These are phyloP conservation scores for Sussaba pulchella DNA, from an alignment of 2,888 invertebrate species.

Conservation along the genomic window DNA sequence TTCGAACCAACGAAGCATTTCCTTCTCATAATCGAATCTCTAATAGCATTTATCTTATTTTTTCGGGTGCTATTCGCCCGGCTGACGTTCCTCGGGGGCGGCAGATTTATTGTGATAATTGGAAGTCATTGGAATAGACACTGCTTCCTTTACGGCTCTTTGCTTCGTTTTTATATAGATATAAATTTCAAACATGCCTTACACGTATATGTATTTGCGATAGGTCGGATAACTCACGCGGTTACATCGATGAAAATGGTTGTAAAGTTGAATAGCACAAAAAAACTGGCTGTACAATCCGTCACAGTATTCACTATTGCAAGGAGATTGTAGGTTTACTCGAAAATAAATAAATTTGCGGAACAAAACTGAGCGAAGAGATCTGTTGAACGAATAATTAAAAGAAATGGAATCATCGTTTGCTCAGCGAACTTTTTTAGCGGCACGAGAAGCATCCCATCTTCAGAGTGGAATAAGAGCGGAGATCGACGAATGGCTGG, in stretches of 20 bases:
- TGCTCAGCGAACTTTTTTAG: not conserved
- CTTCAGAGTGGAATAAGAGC: slow-evolving; percentile 17
- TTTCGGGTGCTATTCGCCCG: not conserved
- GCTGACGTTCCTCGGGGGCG: not conserved
- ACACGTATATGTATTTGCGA: slow-evolving; percentile 24
- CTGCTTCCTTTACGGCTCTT: slow-evolving; percentile 13
- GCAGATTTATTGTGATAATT: slow-evolving; percentile 5
- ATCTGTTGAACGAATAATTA: slow-evolving; percentile 9
- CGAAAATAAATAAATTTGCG: slow-evolving; percentile 23
- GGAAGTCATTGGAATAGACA: not conserved
- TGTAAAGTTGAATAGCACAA: slow-evolving; percentile 16
- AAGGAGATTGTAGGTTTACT: slow-evolving; percentile 1
- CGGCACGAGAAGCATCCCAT: slow-evolving; percentile 9
- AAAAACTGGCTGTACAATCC: slow-evolving; percentile 9
- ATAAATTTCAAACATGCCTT: slow-evolving; percentile 30
- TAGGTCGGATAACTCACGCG: slow-evolving; percentile 10
- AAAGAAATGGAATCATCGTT: not conserved
- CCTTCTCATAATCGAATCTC: not conserved
- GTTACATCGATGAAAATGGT: slow-evolving; percentile 30
- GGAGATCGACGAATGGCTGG: slow-evolving; percentile 9
- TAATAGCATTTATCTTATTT: not conserved
- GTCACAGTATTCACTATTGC: slow-evolving; percentile 5
- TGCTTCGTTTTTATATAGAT: slow-evolving; percentile 15
- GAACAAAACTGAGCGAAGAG: not conserved
- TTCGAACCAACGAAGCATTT: not conserved